Evolutionary conservation across 2,888 invertebrate species (phyloP).

Genomic region (Merodon equestris): DNA sequence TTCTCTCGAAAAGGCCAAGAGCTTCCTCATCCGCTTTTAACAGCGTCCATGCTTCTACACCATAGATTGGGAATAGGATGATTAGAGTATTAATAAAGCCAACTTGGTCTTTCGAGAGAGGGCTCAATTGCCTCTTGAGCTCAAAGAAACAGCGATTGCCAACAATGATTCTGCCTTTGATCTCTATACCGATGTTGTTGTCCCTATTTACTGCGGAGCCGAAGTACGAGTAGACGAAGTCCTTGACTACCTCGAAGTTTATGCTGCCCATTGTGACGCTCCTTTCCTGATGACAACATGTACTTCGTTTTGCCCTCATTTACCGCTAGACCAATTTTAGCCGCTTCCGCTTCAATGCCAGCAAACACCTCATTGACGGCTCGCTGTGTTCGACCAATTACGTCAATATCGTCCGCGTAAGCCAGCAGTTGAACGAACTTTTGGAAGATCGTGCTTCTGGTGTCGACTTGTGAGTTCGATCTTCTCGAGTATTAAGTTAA

Average conservation of each 20-base stretch:
- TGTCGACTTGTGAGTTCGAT: background rate
- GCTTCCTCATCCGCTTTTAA: too few species aligned
- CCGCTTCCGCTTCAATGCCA: background rate
- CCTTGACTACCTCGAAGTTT: too few species aligned
- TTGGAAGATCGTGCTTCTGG: too few species aligned
- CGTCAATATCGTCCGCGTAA: constrained; percentile 1
- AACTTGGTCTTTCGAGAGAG: background rate
- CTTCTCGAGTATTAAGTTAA: too few species aligned
- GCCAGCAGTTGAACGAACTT: background rate
- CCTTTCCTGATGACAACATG: background rate
- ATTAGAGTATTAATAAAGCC: background rate
- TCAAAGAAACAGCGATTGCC: background rate
- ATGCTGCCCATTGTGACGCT: background rate
- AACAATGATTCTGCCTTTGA: background rate
- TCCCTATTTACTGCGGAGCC: too few species aligned
- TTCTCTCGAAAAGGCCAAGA: too few species aligned
- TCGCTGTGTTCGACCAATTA: background rate
- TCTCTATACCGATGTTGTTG: background rate
- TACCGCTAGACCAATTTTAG: background rate
- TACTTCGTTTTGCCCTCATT: background rate
- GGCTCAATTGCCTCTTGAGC: constrained; percentile 1
- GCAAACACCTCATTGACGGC: background rate
- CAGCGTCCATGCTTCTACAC: background rate
- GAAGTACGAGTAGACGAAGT: too few species aligned
- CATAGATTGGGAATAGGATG: background rate